Base-by-base conservation (phyloP, 2,797 vertebrate species). In the Cyclura pinguis region DNA sequence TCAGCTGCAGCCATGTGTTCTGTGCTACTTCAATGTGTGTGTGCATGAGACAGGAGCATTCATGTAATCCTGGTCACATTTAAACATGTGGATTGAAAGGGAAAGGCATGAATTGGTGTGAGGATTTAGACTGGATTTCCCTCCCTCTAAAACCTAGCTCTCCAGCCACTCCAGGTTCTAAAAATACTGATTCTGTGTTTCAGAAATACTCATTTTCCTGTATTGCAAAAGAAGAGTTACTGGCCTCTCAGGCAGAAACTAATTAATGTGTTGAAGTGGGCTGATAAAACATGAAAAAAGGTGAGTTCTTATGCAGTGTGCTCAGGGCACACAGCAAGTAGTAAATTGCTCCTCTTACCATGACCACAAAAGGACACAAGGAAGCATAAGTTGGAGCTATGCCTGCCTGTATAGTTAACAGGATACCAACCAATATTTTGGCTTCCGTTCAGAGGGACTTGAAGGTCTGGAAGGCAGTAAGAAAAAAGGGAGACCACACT, bases 171-270 rank as follows among this genome's bases (percentile, higher is more conserved):
- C 42, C 42, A 64, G 38, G 74, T 81, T 82, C 78, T 64, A 74
- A 86, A 85, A 86, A 87, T 76, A 73, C 29, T 32, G 8, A 72
- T 64, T 76, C 24, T 82, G 47, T 24, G 38, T 85, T 74, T 85
- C 82, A 72, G 47, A 89, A 85, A 6, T 29, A 10, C 47, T 78
- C 38, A 5, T 20, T 67, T 8, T 84, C 18, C 35, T 59, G 27
- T 38, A 32, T 29, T 82, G 55, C 16, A 29, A 10, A 80, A 84
- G 20, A 80, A 69, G 57, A 50, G 24, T 38, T 42, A 42, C 50
- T 85, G 64, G 55, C 29, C 35, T 8, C 14, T 29, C 12, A n/a
- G 74, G 14, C 32, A 67, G 47, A 59, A 88, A 52, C 29, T 35
- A 52, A 22, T 81, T 32, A 85, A 35, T 24, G 24, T 2, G 8